Evolutionary conservation across 2,888 invertebrate genomes (phyloP).

Genomic region (Limnephilus rhombicus): DNA sequence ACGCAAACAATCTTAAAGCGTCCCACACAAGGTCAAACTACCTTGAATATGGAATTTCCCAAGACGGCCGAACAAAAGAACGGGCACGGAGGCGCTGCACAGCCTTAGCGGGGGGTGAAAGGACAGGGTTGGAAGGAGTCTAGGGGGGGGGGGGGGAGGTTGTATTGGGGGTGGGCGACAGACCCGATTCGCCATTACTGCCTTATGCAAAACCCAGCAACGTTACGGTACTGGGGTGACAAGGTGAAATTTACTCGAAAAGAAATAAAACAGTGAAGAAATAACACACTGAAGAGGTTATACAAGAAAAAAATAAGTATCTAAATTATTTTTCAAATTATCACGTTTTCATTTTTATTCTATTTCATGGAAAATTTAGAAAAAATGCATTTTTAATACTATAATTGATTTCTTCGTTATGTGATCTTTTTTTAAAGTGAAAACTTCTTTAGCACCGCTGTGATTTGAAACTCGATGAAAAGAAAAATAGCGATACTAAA

Average conservation of each 20-base stretch:
- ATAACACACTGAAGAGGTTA: too few relatives aligned
- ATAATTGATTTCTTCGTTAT: too few relatives aligned
- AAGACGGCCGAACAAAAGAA: conserved; percentile 35
- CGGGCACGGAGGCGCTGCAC: conserved; percentile 7
- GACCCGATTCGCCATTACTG: background rate
- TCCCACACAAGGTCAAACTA: conserved; percentile 33
- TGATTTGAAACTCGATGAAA: too few relatives aligned
- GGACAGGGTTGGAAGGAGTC: too few relatives aligned
- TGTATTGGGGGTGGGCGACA: background rate
- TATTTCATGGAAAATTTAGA: too few relatives aligned
- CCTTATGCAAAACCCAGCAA: conserved; percentile 27
- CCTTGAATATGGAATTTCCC: conserved; percentile 35
- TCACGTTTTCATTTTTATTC: too few relatives aligned
- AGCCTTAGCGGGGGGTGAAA: background rate
- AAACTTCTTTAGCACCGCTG: too few relatives aligned
- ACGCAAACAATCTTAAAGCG: conserved; percentile 22
- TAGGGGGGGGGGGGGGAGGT: background rate
- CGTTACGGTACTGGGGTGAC: background rate
- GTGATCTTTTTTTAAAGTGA: too few relatives aligned
- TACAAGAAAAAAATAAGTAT: too few relatives aligned
- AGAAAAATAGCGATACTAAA: too few relatives aligned
- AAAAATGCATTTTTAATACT: too few relatives aligned
- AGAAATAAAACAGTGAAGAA: background rate
- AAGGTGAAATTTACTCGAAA: background rate
- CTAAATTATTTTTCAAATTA: too few relatives aligned